phyloP scores from a whole-genome alignment of 1,140 invertebrate species.

The Lepidostoma basale region DNA sequence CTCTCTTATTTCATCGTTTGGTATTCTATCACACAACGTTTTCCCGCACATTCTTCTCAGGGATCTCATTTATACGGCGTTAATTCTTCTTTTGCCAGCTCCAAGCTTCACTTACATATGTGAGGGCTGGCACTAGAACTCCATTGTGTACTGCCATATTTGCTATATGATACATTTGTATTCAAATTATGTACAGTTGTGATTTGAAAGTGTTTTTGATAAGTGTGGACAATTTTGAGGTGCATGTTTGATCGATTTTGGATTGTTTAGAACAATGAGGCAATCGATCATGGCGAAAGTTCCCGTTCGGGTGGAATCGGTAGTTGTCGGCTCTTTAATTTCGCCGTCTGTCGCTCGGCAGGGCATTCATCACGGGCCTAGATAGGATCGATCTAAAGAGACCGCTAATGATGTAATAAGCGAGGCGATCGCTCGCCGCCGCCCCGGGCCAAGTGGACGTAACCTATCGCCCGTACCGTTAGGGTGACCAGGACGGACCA shows the following conservation, averaged over 20 bases:
- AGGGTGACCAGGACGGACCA: conserved; percentile 12
- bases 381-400: conserved; percentile 43
- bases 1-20: too few species aligned
- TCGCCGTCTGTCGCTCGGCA: conserved; percentile 34
- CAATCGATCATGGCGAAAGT: conserved; percentile 27
- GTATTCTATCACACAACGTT: too few species aligned
- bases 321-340: conserved; percentile 26
- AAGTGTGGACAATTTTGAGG: neutral
- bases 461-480: conserved; percentile 29
- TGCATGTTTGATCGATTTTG: neutral
- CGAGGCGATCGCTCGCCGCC: conserved; percentile 21
- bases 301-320: neutral
- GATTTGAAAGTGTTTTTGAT: too few species aligned
- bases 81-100: too few species aligned
- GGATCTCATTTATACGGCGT: too few species aligned
- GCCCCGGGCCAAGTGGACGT: conserved; percentile 23
- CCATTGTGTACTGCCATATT: too few species aligned
- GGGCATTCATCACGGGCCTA: conserved; percentile 32
- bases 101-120: too few species aligned
- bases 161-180: neutral
- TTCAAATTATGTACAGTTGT: too few species aligned
- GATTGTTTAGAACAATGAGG: conserved; percentile 18
- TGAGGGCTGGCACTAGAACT: too few species aligned
- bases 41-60: too few species aligned
- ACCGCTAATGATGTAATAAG: conserved; percentile 46